Evolutionary conservation across 2,888 invertebrate species (phyloP), one percentile per base, ranked within the genome.

Genomic region (Nemoura dubitans): DNA sequence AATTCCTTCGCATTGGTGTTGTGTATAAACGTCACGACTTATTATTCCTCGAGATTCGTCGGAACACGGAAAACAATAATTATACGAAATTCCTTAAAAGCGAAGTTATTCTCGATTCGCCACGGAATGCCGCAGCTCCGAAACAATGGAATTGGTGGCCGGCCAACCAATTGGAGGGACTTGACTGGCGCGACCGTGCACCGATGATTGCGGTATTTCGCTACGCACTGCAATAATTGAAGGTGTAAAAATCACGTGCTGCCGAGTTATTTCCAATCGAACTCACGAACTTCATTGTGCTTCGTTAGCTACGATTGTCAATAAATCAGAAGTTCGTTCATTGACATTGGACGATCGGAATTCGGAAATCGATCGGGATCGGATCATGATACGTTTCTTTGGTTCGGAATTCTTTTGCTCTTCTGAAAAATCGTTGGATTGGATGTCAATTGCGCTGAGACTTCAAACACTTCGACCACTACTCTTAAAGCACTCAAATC

Each of bases 131-230:
- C 16, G 59, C 14, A 10, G 10, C 59, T 59, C 21, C 59, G 59
- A 59, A 59, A 59, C 59, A 59, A 59, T 59, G 59, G 59, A 59
- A 59, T 59, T 59, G 59, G 59, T 59, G 59, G 59, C 59, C 59
- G 59, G 59, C 21, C 59, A 36, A 59, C 59, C 3, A 59, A 59
- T 59, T 59, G 59, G 59, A 7, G 59, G 59, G 10, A 59, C 59
- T 21, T 21, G 16, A 59, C 59, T 36, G 10, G 1, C 59, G 59
- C 59, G 59, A 16, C 59, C 59, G 59, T 59, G 16, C 59, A n/a
- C n/a, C n/a, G 59, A 59, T 21, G 59, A 59, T 59, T 36, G 36
- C 59, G 59, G 59, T 59, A 21, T 59, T 59, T 59, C 59, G 59
- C 59, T 59, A 59, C 59, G 59, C 59, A 59, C 10, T 59, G 59